Conservation (phyloP, 2,113 vertebrate genomes). For the Blennius ocellaris region DNA sequence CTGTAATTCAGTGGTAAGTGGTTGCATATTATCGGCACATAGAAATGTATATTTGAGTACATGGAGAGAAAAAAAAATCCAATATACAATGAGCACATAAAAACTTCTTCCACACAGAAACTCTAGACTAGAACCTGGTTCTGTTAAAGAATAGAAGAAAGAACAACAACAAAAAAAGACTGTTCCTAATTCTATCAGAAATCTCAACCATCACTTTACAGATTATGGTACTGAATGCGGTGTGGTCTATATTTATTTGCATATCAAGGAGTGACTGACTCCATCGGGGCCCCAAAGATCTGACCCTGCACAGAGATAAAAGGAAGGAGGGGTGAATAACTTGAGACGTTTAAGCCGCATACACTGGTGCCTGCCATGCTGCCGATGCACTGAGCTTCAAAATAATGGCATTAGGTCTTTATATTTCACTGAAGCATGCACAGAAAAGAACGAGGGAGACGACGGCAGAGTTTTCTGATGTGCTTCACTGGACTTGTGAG, state of each 20-base stretch:
- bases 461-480: conserved; percentile 27
- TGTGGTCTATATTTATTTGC: not conserved
- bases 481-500: conserved; percentile 47
- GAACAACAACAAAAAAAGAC: too few species aligned
- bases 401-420: conserved; percentile 56
- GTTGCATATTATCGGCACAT: too few species aligned
- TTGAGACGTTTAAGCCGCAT: conserved; percentile 40
- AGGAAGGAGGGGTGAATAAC: conserved; percentile 20
- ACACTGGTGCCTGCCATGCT: conserved; percentile 39
- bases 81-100: too few species aligned
- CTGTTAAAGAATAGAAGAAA: too few species aligned
- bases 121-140: too few species aligned
- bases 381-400: conserved; percentile 49
- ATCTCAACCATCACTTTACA: too few species aligned
- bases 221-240: too few species aligned
- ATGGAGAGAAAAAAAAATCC: too few species aligned
- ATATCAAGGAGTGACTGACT: conserved; percentile 27
- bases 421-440: conserved; percentile 48
- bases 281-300: not conserved
- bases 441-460: conserved; percentile 29
- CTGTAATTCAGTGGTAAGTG: too few species aligned
- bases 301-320: not conserved
- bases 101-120: too few species aligned
- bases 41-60: too few species aligned
- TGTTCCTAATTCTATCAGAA: too few species aligned